Evolutionary conservation across 2,888 invertebrate species (phyloP), one percentile per base, ranked within the genome.

Genomic region (Aelia acuminata): DNA sequence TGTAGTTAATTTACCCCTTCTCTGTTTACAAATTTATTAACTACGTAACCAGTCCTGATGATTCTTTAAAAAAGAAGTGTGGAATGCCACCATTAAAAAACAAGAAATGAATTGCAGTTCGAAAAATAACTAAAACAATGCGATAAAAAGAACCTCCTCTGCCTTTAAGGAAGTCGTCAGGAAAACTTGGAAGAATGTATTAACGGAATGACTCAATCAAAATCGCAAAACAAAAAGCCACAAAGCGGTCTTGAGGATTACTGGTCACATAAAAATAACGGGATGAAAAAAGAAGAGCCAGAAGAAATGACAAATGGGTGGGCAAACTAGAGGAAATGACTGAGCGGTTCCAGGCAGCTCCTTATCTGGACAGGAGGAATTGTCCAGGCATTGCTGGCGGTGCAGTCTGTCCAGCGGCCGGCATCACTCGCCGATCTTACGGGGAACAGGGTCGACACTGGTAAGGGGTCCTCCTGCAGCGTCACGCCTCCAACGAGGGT

Each of bases 281-380:
- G 39, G 4, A 75, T 39, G 39, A 43, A 75, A 75, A 75, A 75
- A 43, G 39, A 31, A 75, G 75, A 39, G 39, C 13, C 39, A 75
- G 75, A 75, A 75, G 75, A 75, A 75, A 75, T 75, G 75, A 75
- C 75, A 75, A 75, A 75, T 75, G 75, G 75, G 75, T 75, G 75
- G 75, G 39, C 75, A 39, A 75, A 75, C 75, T 75, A 75, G 39
- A 75, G 75, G 75, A 75, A 43, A 43, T 75, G 75, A 75, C 75
- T 11, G 39, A 39, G 75, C 39, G 39, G 10, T 75, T 57, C 39
- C 75, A 75, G 75, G 75, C 75, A 18, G 22, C 75, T 75, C 75
- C 75, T 75, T 75, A 75, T 75, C 75, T 75, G 75, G 75, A 20
- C 75, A 10, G 75, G 4, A 75, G 75, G 26, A 39, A 75, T 75